A percentile compares a stretch with the other conserved stretches of the same genome.
phyloP scores from a whole-genome alignment of 2,888 invertebrate genomes.

The Pollenia amentaria region DNA sequence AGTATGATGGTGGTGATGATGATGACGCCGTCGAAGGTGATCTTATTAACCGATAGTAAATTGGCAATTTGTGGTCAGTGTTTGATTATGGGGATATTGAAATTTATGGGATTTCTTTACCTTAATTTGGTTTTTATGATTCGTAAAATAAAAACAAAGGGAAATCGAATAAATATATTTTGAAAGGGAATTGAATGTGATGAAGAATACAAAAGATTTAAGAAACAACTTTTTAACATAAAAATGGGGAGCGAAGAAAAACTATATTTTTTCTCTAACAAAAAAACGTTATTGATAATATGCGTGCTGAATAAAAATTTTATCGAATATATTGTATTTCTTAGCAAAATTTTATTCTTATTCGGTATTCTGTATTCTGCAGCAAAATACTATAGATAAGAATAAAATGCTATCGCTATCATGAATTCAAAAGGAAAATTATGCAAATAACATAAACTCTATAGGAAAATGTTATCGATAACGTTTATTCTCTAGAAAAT shows the following conservation, averaged over 20 bases:
- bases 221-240: no score
- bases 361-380: no score
- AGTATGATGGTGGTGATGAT: conserved; percentile 14
- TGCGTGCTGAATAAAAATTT: no score
- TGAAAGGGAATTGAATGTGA: not conserved
- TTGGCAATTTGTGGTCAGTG: conserved; percentile 71
- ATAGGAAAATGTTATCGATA: not conserved
- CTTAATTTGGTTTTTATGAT: conserved; percentile 7
- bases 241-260: no score
- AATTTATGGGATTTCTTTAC: conserved; percentile 61
- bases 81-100: conserved; percentile 69
- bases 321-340: not conserved
- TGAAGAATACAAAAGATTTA: not conserved
- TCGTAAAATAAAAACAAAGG: not conserved
- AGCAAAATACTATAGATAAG: not conserved
- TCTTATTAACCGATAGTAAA: conserved; percentile 72
- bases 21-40: conserved; percentile 56
- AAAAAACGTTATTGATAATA: no score
- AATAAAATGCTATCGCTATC: not conserved
- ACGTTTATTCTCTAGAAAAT: not conserved
- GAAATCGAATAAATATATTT: not conserved
- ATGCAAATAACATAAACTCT: not conserved
- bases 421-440: no score
- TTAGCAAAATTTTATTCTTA: no score
- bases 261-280: no score